A percentile compares a stretch with the other conserved stretches of the same genome.
These are phyloP conservation scores for Linnaemya tessellans DNA, from an alignment of 2,888 invertebrate species.

Conservation along the genomic window DNA sequence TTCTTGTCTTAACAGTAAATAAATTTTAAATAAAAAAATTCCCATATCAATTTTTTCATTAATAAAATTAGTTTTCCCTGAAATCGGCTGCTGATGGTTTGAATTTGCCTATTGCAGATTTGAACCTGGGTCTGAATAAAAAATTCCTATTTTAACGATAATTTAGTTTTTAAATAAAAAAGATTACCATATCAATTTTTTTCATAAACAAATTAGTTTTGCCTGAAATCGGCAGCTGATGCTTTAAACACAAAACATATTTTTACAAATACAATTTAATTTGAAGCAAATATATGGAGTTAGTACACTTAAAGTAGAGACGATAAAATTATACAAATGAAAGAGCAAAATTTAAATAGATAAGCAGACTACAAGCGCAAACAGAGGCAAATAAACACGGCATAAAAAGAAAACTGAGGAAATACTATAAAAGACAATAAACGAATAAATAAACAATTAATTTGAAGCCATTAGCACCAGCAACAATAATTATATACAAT, in stretches of 20 bases:
- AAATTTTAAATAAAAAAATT: too few species aligned
- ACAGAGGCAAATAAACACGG: background rate
- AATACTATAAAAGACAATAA: slow-evolving; percentile 19
- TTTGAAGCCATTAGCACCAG: slow-evolving; percentile 11
- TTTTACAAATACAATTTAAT: background rate
- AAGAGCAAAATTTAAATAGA: slow-evolving; percentile 21
- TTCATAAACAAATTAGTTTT: too few species aligned
- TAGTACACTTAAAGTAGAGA: background rate
- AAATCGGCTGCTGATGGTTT: too few species aligned
- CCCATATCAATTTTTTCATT: too few species aligned
- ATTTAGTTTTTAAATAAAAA: too few species aligned
- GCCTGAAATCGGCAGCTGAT: too few species aligned
- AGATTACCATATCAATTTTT: too few species aligned
- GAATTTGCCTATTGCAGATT: too few species aligned
- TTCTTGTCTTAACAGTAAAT: too few species aligned
- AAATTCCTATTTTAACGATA: too few species aligned
- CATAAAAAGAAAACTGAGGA: slow-evolving; percentile 26
- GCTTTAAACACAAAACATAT: background rate
- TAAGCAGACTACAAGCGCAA: slow-evolving; percentile 13
- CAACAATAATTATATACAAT: background rate
- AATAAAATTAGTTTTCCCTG: too few species aligned
- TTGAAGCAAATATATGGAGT: background rate
- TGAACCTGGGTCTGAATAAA: too few species aligned
- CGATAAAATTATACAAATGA: slow-evolving; percentile 19
- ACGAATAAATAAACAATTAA: slow-evolving; percentile 6